Evolutionary conservation across 2,113 vertebrate genomes (phyloP).

Genomic region (Psilopsiagon aymara): DNA sequence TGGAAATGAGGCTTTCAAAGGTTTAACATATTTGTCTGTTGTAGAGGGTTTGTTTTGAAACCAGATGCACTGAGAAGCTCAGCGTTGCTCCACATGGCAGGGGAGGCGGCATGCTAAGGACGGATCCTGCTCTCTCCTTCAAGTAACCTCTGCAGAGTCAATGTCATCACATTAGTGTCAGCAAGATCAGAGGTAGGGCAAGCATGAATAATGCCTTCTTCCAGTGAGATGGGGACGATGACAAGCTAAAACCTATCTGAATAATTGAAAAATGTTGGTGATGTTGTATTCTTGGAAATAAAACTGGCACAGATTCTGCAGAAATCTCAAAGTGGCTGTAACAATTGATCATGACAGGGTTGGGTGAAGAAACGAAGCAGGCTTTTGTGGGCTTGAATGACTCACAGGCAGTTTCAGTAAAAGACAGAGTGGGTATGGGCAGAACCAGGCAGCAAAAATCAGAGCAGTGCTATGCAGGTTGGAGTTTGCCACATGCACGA

Average conservation of each 20-base stretch:
- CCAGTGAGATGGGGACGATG: slow-evolving; percentile 2
- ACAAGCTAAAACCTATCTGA: slow-evolving; percentile 53
- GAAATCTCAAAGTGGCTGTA: background rate
- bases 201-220: background rate
- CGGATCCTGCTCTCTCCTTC: background rate
- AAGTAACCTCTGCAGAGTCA: background rate
- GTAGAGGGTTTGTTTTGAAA: slow-evolving; percentile 59
- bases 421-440: background rate
- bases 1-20: slow-evolving; percentile 65
- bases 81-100: slow-evolving; percentile 18
- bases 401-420: background rate
- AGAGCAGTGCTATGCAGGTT: background rate
- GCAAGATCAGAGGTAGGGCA: slow-evolving; percentile 6
- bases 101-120: background rate
- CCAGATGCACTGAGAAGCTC: slow-evolving; percentile 43
- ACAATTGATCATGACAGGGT: slow-evolving; percentile 35
- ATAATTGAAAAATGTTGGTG: slow-evolving; percentile 50
- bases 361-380: slow-evolving; percentile 12
- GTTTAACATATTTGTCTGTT: slow-evolving; percentile 64
- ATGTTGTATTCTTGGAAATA: slow-evolving; percentile 43
- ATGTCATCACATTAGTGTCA: slow-evolving; percentile 38
- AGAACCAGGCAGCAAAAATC: background rate
- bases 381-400: background rate
- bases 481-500: background rate
- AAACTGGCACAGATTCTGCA: slow-evolving; percentile 28